Percentiles rank a stretch among this genome's conserved stretches.
Evolutionary conservation across 1,140 invertebrate species (phyloP).

Genomic region (Notospermus geniculatus): DNA sequence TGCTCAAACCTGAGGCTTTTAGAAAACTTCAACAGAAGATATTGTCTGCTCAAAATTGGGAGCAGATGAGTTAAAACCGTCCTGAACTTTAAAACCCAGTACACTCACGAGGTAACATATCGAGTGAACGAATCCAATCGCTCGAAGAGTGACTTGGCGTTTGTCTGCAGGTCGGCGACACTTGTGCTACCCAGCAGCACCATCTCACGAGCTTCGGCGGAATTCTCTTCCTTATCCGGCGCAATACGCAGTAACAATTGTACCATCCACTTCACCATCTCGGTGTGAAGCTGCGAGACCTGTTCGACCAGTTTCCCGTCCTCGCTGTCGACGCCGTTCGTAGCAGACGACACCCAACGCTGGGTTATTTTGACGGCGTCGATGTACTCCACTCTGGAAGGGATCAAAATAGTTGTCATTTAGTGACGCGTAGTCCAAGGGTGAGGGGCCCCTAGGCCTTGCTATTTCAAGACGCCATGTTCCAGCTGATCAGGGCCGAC

Average conservation of each 20-base stretch:
- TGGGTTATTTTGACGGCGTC: constrained; percentile 44
- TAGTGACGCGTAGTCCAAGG: too few species aligned
- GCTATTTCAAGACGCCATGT: too few species aligned
- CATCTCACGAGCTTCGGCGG: constrained; percentile 48
- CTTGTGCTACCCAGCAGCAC: constrained; percentile 41
- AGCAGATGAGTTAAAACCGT: too few species aligned
- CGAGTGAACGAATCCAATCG: constrained; percentile 42
- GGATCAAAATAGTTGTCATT: neutral
- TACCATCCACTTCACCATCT: constrained; percentile 56
- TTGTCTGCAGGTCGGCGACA: constrained; percentile 37
- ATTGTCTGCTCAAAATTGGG: too few species aligned
- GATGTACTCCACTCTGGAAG: constrained; percentile 41
- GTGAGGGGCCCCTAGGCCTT: too few species aligned
- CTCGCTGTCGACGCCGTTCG: constrained; percentile 53
- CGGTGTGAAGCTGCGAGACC: constrained; percentile 45
- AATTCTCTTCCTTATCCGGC: constrained; percentile 47
- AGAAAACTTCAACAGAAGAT: too few species aligned
- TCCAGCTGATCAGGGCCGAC: too few species aligned
- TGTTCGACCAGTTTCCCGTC: constrained; percentile 52
- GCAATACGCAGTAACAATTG: constrained; percentile 52
- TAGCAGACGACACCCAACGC: constrained; percentile 49
- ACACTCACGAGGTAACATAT: constrained; percentile 48
- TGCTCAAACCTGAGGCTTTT: too few species aligned
- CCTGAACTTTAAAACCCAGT: too few species aligned
- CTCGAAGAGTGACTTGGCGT: constrained; percentile 42